Conservation (phyloP, 2,797 vertebrate genomes). For the Tinamus major region DNA sequence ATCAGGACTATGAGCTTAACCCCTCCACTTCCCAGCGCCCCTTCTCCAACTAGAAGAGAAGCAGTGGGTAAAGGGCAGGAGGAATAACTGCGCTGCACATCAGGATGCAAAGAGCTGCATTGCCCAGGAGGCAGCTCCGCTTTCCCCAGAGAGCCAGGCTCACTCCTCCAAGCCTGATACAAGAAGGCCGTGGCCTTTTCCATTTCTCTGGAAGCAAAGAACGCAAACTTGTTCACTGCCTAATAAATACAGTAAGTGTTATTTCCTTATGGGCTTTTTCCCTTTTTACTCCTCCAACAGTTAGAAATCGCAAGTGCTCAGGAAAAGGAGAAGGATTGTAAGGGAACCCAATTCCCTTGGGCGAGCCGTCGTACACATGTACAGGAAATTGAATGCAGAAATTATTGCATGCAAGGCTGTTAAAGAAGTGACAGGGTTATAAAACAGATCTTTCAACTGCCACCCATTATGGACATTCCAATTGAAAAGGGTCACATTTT, state of each 20-base stretch:
- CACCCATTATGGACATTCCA: slow-evolving; percentile 65
- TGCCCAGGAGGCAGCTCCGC: accelerated
- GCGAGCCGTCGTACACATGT: slow-evolving; percentile 67
- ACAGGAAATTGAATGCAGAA: slow-evolving; percentile 80
- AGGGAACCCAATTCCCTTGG: slow-evolving; percentile 48
- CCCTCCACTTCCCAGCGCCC: not conserved
- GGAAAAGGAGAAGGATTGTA: not conserved
- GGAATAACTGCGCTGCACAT: not conserved
- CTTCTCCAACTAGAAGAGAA: not conserved
- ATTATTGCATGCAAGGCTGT: slow-evolving; percentile 62
- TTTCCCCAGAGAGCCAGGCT: accelerated
- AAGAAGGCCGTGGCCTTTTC: not conserved
- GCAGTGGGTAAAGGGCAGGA: not conserved
- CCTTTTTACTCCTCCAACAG: not conserved
- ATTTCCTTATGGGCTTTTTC: not conserved
- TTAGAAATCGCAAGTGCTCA: slow-evolving; percentile 18
- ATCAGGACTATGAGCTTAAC: not conserved
- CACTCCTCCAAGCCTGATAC: not conserved
- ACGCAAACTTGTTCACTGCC: slow-evolving; percentile 1
- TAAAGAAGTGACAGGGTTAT: slow-evolving; percentile 73
- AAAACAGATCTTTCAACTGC: slow-evolving; percentile 76
- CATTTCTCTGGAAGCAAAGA: not conserved
- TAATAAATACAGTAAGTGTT: slow-evolving; percentile 35
- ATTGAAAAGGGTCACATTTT: slow-evolving; percentile 63
- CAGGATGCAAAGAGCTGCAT: not conserved